Evolutionary conservation across 2,113 vertebrate species (phyloP), one percentile per base, ranked within the genome.

Genomic region (Dicrurus megarhynchus): DNA sequence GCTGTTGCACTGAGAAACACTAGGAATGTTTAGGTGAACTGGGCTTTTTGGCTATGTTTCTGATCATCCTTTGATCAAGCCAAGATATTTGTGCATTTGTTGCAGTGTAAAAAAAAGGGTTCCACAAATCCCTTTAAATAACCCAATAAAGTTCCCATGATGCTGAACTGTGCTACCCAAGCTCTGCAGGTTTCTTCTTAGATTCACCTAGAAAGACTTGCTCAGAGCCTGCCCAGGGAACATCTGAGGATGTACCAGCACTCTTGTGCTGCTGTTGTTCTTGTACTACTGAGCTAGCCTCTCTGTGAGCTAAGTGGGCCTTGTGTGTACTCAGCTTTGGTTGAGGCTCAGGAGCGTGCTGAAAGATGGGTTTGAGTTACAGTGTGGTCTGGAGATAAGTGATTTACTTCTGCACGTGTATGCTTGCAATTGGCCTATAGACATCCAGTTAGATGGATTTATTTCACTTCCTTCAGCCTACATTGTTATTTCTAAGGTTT

Each of bases 271-370:
- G 35, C 71, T 37, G 3, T 42, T 85, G 18, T 61, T 46, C 47
- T 33, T 22, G n/a, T 39, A 15, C 42, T 60, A 13, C 30, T 65
- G 12, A 28, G 37, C 22, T 17, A 19, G 35, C 9, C 26, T 52
- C 28, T 67, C 33, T 55, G 42, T 65, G 77, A 92, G 44, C 56
- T 63, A 15, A 61, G 21, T 22, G 17, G 27, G 11, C 27, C 19
- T 87, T 30, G 13, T 9, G 5, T 50, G 10, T n/a, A 13, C 33
- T 65, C 0, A 0, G 14, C 57, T 88, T 79, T 47, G 30, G 13
- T 4, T 30, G n/a, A 80, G n/a, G 56, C 50, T 80, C 16, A 13
- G 35, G 42, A 70, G 33, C n/a, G 16, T 15, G 50, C 19, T 52
- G n/a, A 76, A 52, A 88, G 75, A 63, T 3, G 9, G 21, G 6